Evolutionary conservation across 1,140 invertebrate genomes (phyloP).

Genomic region (Varroa destructor): DNA sequence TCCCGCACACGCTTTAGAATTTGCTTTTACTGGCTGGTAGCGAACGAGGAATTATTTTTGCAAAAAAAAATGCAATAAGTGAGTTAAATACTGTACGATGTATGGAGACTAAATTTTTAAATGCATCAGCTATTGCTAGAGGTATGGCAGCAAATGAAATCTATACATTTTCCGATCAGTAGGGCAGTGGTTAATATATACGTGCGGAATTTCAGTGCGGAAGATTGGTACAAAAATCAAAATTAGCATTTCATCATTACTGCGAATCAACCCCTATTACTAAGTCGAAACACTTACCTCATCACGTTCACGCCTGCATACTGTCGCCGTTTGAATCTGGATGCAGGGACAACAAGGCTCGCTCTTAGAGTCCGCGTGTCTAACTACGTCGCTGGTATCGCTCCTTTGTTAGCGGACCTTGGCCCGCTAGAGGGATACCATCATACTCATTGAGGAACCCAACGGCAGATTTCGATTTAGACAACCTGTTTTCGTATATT

Average conservation of each 20-base stretch:
- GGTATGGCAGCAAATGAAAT: no score
- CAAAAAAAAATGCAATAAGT: no score
- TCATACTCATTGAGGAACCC: constrained; percentile 6
- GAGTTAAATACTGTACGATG: no score
- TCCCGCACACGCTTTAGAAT: no score
- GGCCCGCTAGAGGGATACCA: neutral
- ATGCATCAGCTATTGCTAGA: no score
- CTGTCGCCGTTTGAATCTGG: constrained; percentile 2
- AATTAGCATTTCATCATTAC: neutral
- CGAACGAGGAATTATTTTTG: no score
- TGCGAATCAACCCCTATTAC: neutral
- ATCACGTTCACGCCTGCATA: constrained; percentile 12
- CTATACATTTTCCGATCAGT: no score
- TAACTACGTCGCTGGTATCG: neutral
- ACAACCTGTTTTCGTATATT: neutral
- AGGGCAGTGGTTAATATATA: no score
- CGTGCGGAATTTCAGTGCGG: neutral
- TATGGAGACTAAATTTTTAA: no score
- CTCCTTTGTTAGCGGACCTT: constrained; percentile 1
- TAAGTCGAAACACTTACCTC: constrained; percentile 1
- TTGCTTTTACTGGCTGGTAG: no score
- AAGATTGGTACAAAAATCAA: neutral
- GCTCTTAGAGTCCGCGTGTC: neutral
- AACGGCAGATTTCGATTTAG: neutral
- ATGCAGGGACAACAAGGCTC: neutral